These are phyloP conservation scores for Mythimna ferrago DNA, from an alignment of 2,888 invertebrate species.

Conservation along the genomic window DNA sequence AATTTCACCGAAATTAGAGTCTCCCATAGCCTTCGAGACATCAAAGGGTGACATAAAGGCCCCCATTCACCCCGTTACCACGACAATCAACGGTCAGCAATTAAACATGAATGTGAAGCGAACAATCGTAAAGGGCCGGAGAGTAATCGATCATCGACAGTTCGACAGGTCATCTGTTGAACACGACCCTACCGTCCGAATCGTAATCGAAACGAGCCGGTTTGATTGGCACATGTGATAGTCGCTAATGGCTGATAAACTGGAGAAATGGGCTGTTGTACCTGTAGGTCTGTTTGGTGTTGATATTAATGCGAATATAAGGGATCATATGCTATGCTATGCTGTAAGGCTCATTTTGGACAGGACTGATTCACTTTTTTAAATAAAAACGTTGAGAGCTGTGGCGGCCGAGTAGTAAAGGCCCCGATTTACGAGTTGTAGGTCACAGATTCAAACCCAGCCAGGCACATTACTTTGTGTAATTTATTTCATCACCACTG, in stretches of 20 bases:
- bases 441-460: too few species aligned
- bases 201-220: constrained; percentile 59
- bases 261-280: constrained; percentile 26
- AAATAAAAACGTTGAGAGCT: too few species aligned
- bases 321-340: too few species aligned
- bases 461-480: too few species aligned
- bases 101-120: constrained; percentile 66
- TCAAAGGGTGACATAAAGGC: constrained; percentile 2
- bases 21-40: neutral
- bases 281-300: neutral
- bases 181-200: constrained; percentile 55
- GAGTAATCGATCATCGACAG: constrained; percentile 62
- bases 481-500: too few species aligned
- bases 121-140: constrained; percentile 61
- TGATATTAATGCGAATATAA: neutral
- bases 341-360: neutral
- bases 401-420: too few species aligned
- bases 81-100: constrained; percentile 55
- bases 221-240: constrained; percentile 63
- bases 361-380: neutral
- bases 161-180: constrained; percentile 66
- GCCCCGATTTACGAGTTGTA: too few species aligned
- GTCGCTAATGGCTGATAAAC: constrained; percentile 56
- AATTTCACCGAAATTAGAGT: neutral
- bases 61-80: constrained; percentile 12